Evolutionary conservation across 2,888 invertebrate genomes (phyloP), one percentile per base, ranked within the genome.

Genomic region (Amiota communis): DNA sequence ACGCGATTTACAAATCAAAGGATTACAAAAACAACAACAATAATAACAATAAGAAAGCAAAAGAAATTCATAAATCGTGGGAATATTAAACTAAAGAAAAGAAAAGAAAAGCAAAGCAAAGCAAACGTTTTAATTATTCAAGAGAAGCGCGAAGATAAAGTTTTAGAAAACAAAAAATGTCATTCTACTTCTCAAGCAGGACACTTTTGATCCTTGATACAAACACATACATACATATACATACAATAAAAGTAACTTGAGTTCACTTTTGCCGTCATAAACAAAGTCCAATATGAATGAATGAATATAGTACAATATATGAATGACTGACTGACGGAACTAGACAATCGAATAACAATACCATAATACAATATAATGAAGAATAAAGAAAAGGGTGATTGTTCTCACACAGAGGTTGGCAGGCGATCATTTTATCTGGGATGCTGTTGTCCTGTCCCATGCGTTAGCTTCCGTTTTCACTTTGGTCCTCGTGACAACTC

Each of bases 351-450:
- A 77, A 79, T 76, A 71, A 70, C 36, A 36, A 36, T 36, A 36
- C 36, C 1, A 36, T 36, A 36, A 67, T 74, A 70, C 74, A 72
- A 70, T 64, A 72, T 64, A 71, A 72, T 70, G 70, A 74, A 70
- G 76, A 76, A 13, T 77, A 71, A 79, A 11, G 68, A 77, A 23
- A 83, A 81, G 83, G 80, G 79, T 78, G 82, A 82, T 82, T 83
- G 84, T 83, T 76, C 81, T 77, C 80, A 78, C 77, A 76, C 72
- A 82, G 80, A 81, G 84, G 36, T 36, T 36, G 36, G 36, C 36
- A 36, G 36, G 82, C 83, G 84, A 83, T 81, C 84, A 76, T 20
- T 53, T 20, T 36, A 10, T 49, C 15, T 65, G 13, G 53, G 13
- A 53, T 53, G 11, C 53, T 15, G 65, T 49, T 36, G 13, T 15